Percentiles rank a stretch among this genome's conserved stretches.
These are phyloP conservation scores for Mantis religiosa DNA, from an alignment of 2,888 invertebrate species.

Conservation along the genomic window DNA sequence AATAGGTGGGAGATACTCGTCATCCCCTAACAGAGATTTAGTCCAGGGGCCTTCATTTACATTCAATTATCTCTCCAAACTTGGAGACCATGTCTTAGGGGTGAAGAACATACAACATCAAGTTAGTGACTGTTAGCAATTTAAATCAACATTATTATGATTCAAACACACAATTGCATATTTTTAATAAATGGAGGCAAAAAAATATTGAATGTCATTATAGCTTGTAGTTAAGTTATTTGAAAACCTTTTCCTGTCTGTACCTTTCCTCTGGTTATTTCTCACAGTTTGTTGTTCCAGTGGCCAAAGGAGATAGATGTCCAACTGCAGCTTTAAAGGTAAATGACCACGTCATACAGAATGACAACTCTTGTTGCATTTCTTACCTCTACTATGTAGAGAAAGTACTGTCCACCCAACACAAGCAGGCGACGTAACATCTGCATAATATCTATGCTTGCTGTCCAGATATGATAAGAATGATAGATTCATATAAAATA, in stretches of 20 bases:
- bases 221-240: background rate
- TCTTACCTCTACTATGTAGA: no score
- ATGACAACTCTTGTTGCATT: no score
- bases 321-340: no score
- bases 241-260: background rate
- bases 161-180: conserved; percentile 16
- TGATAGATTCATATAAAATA: no score
- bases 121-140: conserved; percentile 12
- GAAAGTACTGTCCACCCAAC: no score
- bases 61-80: background rate
- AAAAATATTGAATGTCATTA: background rate
- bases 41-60: conserved; percentile 9
- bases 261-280: no score
- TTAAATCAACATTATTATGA: conserved; percentile 8
- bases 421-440: no score
- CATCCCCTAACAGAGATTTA: background rate
- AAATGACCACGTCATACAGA: no score
- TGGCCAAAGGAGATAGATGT: no score
- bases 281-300: no score
- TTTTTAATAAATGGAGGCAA: conserved; percentile 26
- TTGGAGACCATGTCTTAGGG: background rate
- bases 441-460: no score
- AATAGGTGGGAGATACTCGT: background rate
- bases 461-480: no score
- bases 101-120: background rate